These are phyloP conservation scores for Tetragonisca angustula DNA, from an alignment of 2,888 invertebrate genomes.

Conservation along the genomic window DNA sequence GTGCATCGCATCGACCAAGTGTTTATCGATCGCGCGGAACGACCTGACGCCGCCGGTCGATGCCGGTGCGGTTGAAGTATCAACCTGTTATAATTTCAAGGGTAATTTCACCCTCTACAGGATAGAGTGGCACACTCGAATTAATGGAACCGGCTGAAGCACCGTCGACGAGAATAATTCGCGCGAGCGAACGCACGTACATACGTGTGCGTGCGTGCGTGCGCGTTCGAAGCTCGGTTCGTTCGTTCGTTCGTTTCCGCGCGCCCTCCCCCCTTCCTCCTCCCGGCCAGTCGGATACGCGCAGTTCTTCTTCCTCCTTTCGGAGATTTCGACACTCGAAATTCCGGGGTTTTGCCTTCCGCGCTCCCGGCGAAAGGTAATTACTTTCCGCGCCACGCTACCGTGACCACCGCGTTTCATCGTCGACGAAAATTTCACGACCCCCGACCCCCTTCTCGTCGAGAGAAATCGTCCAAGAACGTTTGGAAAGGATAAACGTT, in stretches of 20 bases:
- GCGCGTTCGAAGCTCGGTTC: neutral
- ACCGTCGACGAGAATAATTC: slow-evolving; percentile 71
- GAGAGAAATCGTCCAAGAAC: neutral
- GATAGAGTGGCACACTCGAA: slow-evolving; percentile 66
- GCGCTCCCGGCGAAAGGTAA: slow-evolving; percentile 32
- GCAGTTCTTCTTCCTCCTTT: slow-evolving; percentile 36
- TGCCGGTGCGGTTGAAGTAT: slow-evolving; percentile 66
- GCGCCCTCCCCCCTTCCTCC: neutral
- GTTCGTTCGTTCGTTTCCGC: neutral
- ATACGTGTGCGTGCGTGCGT: slow-evolving; percentile 31
- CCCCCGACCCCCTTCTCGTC: neutral
- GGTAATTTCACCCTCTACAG: slow-evolving; percentile 74
- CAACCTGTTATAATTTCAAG: slow-evolving; percentile 77
- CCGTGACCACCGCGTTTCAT: slow-evolving; percentile 49
- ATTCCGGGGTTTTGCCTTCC: slow-evolving; percentile 54
- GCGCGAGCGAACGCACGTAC: slow-evolving; percentile 60
- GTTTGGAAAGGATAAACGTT: slow-evolving; percentile 38
- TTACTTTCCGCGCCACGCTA: slow-evolving; percentile 35
- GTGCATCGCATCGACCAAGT: slow-evolving; percentile 59
- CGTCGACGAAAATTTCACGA: slow-evolving; percentile 49
- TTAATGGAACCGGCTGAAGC: slow-evolving; percentile 73
- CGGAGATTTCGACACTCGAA: slow-evolving; percentile 55
- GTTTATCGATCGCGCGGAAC: slow-evolving; percentile 61
- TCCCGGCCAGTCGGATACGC: slow-evolving; percentile 7
- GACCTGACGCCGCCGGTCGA: slow-evolving; percentile 56